Conservation (phyloP, 2,113 vertebrate species). For the Axis porcinus region DNA sequence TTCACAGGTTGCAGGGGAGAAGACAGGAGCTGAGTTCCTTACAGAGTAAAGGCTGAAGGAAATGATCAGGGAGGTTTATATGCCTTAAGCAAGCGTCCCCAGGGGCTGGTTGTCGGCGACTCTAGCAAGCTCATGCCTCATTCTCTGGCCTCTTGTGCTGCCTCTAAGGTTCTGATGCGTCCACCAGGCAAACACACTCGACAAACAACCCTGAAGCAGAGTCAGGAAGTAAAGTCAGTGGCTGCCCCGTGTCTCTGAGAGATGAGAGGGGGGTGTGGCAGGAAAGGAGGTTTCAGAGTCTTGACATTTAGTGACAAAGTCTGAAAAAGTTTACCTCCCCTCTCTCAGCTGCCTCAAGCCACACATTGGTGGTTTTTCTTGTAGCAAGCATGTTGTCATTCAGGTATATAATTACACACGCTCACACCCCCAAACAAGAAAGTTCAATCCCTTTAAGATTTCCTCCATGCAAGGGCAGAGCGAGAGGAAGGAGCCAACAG, state of each 20-base stretch:
- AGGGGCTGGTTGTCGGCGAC: accelerated
- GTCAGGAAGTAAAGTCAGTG: background rate
- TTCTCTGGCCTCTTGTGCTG: accelerated
- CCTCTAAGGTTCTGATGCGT: background rate
- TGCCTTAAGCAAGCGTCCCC: accelerated
- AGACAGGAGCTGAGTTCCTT: background rate
- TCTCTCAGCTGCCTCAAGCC: background rate
- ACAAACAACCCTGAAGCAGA: background rate
- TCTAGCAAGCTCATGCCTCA: accelerated
- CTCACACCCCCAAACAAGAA: background rate
- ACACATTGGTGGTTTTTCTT: background rate
- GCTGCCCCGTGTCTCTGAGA: background rate
- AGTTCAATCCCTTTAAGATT: background rate
- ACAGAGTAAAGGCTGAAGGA: accelerated
- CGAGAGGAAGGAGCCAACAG: background rate
- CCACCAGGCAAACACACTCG: background rate
- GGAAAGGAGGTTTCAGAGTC: background rate
- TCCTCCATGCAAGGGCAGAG: background rate
- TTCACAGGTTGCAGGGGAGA: background rate
- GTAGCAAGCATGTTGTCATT: background rate
- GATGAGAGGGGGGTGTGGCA: background rate
- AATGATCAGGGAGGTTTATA: accelerated
- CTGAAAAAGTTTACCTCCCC: background rate
- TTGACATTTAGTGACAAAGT: background rate
- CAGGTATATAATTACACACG: background rate